Evolutionary conservation across 2,113 vertebrate species (phyloP), one percentile per base, ranked within the genome.

Genomic region (Rafetus swinhoei): DNA sequence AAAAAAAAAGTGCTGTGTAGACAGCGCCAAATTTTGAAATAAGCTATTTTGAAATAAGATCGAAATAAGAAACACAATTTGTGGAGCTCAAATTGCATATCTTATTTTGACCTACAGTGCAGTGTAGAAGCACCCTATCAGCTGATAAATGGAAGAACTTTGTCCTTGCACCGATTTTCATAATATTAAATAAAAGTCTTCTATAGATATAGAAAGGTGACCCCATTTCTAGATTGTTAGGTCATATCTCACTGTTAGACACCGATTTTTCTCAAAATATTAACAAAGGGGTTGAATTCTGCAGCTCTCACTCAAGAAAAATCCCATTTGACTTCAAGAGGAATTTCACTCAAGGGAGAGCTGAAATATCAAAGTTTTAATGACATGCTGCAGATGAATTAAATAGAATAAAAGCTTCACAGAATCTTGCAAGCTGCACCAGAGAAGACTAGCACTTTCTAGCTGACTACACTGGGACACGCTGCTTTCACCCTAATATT

Each of bases 121-220:
- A 45, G 45, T 45, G 45, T 45, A 7, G 45, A 45, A 45, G 45
- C 45, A 45, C 45, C 45, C 45, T 45, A 89, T 89, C 85, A 95
- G 65, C 86, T 57, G n/a, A 69, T n/a, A 59, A 79, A 60, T 24
- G n/a, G 85, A 95, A 95, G 85, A 89, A 88, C 53, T 88, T 91
- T 65, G 79, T 54, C 80, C 80, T 87, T 79, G 53, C 79, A 53
- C 8, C 85, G 81, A 92, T 86, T 88, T 86, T 69, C 39, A 55
- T 1, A 55, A 81, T 32, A 84, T 90, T 94, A 83, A 25, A 45
- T 45, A 54, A 88, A 92, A 95, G 94, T 62, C 84, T 86, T 82
- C 91, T 87, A 80, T 55, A 95, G 84, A 72, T 85, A 85, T 27
- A 89, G 80, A 91, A 95, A 95, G 88, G 82, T 95, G 92, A 95